Conservation (phyloP, 2,113 vertebrate genomes). For the Elgaria multicarinata region DNA sequence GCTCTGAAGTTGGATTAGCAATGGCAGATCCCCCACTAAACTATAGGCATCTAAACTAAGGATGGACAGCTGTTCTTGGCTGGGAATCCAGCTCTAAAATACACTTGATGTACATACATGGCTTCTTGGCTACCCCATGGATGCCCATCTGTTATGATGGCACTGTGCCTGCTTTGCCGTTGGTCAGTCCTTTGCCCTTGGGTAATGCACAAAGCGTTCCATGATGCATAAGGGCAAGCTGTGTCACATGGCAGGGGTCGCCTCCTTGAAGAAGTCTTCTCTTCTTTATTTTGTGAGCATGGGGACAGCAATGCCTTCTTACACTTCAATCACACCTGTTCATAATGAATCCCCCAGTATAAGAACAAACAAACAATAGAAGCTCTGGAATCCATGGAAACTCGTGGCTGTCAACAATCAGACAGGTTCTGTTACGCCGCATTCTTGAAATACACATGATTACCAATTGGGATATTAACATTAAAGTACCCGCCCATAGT, state of each 20-base stretch:
- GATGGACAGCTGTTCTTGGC: slow-evolving; percentile 75
- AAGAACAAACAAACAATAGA: slow-evolving; percentile 28
- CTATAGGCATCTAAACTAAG: slow-evolving; percentile 72
- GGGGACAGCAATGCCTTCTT: slow-evolving; percentile 12
- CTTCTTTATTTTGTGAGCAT: slow-evolving; percentile 7
- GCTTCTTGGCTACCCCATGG: slow-evolving; percentile 71
- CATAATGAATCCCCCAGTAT: neutral
- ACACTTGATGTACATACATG: slow-evolving; percentile 69
- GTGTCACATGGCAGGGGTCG: neutral
- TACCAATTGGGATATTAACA: slow-evolving; percentile 56
- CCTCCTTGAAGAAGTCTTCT: slow-evolving; percentile 50
- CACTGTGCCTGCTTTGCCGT: slow-evolving; percentile 67
- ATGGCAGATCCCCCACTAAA: slow-evolving; percentile 71
- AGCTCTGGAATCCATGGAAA: slow-evolving; percentile 59
- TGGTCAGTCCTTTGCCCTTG: slow-evolving; percentile 72
- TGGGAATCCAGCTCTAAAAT: slow-evolving; percentile 69
- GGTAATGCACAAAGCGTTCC: slow-evolving; percentile 45
- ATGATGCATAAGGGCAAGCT: slow-evolving; percentile 49
- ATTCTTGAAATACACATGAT: slow-evolving; percentile 60
- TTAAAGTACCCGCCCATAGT: slow-evolving; percentile 60
- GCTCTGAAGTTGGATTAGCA: slow-evolving; percentile 76
- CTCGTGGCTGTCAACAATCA: slow-evolving; percentile 67
- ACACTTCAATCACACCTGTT: slow-evolving; percentile 35
- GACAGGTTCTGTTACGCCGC: slow-evolving; percentile 67
- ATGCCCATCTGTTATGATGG: slow-evolving; percentile 74